Evolutionary conservation across 2,797 vertebrate genomes (phyloP).

Genomic region (Etheostoma nigrum): DNA sequence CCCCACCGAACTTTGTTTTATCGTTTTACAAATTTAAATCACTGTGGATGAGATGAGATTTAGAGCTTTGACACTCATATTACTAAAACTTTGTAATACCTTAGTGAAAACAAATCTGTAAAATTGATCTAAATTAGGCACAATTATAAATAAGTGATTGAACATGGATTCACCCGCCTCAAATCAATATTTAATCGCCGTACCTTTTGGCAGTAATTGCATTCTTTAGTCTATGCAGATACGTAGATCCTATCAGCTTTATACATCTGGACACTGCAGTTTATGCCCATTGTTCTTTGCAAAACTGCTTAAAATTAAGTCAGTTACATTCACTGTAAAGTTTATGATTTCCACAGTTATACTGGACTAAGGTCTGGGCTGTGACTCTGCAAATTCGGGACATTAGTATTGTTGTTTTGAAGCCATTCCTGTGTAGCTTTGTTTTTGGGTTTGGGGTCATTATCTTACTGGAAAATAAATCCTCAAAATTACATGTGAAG

Average conservation of each 20-base stretch:
- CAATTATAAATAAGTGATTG: conserved; percentile 4
- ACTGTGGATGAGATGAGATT: conserved; percentile 3
- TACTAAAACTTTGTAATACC: conserved; percentile 19
- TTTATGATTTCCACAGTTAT: conserved; percentile 13
- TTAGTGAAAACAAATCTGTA: neutral
- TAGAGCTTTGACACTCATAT: neutral
- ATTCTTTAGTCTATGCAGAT: neutral
- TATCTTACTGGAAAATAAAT: conserved; percentile 20
- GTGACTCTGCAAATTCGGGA: neutral
- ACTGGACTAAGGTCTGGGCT: neutral
- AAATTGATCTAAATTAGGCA: conserved; percentile 2
- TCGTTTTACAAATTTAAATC: conserved; percentile 34
- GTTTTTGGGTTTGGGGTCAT: neutral
- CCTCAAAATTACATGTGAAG: conserved; percentile 4
- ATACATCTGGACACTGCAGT: neutral
- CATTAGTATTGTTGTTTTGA: neutral
- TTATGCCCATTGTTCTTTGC: neutral
- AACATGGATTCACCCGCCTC: neutral
- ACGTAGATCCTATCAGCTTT: neutral
- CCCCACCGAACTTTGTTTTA: neutral
- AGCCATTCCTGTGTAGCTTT: neutral
- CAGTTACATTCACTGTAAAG: neutral
- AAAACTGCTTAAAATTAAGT: neutral
- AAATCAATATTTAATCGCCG: neutral
- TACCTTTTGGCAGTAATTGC: neutral